A percentile compares a stretch with the other conserved stretches of the same genome.
Evolutionary conservation across 2,113 vertebrate genomes (phyloP).

Genomic region (Chamaetylas fuelleborni): DNA sequence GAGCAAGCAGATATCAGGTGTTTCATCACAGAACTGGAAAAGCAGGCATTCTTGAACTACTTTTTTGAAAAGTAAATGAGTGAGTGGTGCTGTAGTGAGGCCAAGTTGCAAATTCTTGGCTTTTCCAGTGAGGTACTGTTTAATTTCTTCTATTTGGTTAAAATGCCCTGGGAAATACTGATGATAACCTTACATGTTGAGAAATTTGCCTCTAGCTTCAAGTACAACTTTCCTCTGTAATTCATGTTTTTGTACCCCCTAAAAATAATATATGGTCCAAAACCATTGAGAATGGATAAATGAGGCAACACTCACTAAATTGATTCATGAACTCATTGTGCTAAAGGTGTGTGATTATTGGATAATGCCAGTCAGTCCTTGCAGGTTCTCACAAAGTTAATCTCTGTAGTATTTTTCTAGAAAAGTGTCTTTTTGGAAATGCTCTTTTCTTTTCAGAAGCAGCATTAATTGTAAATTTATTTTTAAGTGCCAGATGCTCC

Average conservation of each 20-base stretch:
- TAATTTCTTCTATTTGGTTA: background rate
- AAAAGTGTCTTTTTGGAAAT: background rate
- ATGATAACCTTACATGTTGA: background rate
- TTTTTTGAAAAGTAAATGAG: background rate
- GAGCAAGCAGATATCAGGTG: background rate
- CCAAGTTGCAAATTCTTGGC: background rate
- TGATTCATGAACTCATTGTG: background rate
- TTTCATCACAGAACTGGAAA: conserved; percentile 9
- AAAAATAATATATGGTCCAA: background rate
- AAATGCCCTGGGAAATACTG: background rate
- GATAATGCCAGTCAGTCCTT: background rate
- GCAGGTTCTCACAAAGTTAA: background rate
- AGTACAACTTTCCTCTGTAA: background rate
- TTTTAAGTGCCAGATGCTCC: background rate
- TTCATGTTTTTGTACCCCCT: background rate
- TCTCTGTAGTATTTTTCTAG: background rate
- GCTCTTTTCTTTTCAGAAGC: background rate
- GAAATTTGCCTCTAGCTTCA: background rate
- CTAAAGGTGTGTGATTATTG: background rate
- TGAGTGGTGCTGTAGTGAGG: background rate
- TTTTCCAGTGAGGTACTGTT: background rate
- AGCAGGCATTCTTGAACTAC: background rate
- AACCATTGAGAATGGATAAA: background rate
- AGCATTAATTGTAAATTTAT: background rate
- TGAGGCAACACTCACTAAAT: background rate